Evolutionary conservation across 2,888 invertebrate species (phyloP).

Genomic region (Drosophila infuscata): DNA sequence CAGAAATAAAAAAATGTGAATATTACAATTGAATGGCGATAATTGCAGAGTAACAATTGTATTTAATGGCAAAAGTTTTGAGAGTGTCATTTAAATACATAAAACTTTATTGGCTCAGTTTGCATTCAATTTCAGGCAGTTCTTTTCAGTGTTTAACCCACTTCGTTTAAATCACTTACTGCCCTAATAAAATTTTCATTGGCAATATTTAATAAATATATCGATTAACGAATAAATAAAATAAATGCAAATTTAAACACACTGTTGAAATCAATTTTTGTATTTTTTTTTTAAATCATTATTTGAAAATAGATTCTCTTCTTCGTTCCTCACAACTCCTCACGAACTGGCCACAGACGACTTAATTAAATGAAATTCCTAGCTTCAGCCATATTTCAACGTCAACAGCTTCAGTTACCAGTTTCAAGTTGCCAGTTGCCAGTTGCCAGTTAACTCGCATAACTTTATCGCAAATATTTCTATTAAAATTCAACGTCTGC

Average conservation of each 20-base stretch:
- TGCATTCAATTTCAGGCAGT: slow-evolving; percentile 1
- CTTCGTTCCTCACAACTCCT: too few species aligned
- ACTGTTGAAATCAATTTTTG: neutral
- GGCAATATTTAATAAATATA: neutral
- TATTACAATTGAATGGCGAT: slow-evolving; percentile 46
- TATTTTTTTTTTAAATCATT: neutral
- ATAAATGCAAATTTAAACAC: neutral
- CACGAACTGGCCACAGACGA: neutral
- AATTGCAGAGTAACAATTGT: slow-evolving; percentile 43
- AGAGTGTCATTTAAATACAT: slow-evolving; percentile 8
- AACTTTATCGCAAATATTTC: slow-evolving; percentile 45
- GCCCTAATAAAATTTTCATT: neutral
- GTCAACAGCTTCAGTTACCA: slow-evolving; percentile 37
- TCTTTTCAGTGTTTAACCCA: neutral
- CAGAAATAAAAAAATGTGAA: slow-evolving; percentile 31
- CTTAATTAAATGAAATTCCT: slow-evolving; percentile 38
- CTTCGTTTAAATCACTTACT: neutral
- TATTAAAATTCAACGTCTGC: slow-evolving; percentile 48
- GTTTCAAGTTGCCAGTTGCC: slow-evolving; percentile 17
- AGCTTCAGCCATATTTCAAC: slow-evolving; percentile 38
- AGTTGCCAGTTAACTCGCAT: slow-evolving; percentile 31
- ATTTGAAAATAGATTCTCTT: slow-evolving; percentile 3
- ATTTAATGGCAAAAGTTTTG: slow-evolving; percentile 21
- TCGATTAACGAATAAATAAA: neutral
- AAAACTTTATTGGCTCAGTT: neutral